Conservation (phyloP, 1,140 invertebrate species). For the Pogonus chalceus region DNA sequence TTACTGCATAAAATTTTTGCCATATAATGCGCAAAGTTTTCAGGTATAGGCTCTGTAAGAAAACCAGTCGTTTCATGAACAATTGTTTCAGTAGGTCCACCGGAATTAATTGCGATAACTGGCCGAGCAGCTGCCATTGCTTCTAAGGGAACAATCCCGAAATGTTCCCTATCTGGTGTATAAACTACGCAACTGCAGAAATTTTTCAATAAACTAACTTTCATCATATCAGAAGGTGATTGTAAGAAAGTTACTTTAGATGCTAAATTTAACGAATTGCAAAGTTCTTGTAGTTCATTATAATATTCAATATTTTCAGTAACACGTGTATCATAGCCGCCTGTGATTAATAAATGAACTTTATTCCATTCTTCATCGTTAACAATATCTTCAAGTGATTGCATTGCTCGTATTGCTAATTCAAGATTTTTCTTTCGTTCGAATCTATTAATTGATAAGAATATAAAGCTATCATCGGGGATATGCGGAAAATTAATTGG, state of each 20-base stretch:
- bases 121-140: constrained; percentile 92
- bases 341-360: constrained; percentile 85
- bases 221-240: constrained; percentile 77
- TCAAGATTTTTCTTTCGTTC: constrained; percentile 93
- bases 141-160: constrained; percentile 98
- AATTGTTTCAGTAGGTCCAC: constrained; percentile 92
- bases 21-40: constrained; percentile 74
- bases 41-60: constrained; percentile 57
- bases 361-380: constrained; percentile 45
- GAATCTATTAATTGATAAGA: constrained; percentile 94
- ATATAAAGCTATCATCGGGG: constrained; percentile 49
- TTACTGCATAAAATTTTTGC: constrained; percentile 44
- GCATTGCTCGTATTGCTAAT: constrained; percentile 73
- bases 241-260: constrained; percentile 74
- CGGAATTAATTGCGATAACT: constrained; percentile 90
- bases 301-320: constrained; percentile 85
- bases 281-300: constrained; percentile 60
- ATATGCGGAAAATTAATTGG: constrained; percentile 30
- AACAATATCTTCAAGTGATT: constrained; percentile 48
- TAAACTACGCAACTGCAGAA: constrained; percentile 76
- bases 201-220: constrained; percentile 62
- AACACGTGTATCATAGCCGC: constrained; percentile 89
- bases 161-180: constrained; percentile 95
- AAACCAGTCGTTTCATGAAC: constrained; percentile 82
- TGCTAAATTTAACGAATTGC: constrained; percentile 52